phyloP scores from a whole-genome alignment of 2,797 vertebrate genomes.

The Capromys pilorides region DNA sequence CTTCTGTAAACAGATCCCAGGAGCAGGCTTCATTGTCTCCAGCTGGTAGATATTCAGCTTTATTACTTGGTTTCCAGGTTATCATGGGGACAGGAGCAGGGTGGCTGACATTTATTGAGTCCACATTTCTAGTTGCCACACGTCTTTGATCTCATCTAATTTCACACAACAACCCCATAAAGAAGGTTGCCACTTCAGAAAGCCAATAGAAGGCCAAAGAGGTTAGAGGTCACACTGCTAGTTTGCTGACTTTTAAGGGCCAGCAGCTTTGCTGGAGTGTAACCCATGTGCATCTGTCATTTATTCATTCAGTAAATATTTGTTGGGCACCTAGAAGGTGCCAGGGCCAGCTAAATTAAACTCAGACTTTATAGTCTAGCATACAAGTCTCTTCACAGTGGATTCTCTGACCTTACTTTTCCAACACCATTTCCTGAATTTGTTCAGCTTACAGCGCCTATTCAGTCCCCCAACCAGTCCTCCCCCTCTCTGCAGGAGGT shows the following conservation, averaged over 20 bases:
- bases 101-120: conserved; percentile 64
- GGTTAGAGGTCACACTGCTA: neutral
- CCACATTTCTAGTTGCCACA: conserved; percentile 32
- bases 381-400: neutral
- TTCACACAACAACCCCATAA: conserved; percentile 46
- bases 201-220: conserved; percentile 26
- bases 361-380: conserved; percentile 1
- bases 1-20: conserved; percentile 74
- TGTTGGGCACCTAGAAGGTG: neutral
- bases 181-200: neutral
- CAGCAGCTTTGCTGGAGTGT: neutral
- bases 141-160: conserved; percentile 64
- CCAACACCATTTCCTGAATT: conserved; percentile 15
- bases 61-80: conserved; percentile 65
- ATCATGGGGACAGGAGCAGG: conserved; percentile 51
- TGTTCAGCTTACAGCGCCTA: neutral
- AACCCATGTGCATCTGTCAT: neutral
- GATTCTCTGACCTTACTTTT: conserved; percentile 18
- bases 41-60: conserved; percentile 50
- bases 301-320: neutral
- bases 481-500: neutral
- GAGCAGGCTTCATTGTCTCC: conserved; percentile 61
- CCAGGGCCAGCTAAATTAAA: neutral
- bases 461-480: neutral
- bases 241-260: conserved; percentile 24